Evolutionary conservation across 2,797 vertebrate species (phyloP).

Genomic region (Simalia tracyae): DNA sequence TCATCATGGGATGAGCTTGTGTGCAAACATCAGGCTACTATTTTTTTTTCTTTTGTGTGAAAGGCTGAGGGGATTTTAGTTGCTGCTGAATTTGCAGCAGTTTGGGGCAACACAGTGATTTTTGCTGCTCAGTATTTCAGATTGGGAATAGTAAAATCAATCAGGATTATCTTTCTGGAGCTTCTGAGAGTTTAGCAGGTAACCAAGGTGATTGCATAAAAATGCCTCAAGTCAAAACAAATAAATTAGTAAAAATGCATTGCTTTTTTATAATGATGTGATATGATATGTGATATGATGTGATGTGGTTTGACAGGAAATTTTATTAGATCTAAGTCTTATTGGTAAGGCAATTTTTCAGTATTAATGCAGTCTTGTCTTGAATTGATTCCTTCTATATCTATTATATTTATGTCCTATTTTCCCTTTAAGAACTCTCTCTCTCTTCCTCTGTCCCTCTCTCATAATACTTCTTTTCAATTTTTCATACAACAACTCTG

Average conservation of each 20-base stretch:
- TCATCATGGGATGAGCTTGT: not conserved
- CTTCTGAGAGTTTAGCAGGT: not conserved
- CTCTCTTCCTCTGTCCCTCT: no score
- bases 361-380: not conserved
- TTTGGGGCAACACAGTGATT: not conserved
- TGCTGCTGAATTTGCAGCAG: not conserved
- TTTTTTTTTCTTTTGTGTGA: not conserved
- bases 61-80: not conserved
- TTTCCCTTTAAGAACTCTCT: not conserved
- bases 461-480: not conserved
- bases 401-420: not conserved
- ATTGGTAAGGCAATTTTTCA: not conserved
- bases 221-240: not conserved
- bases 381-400: not conserved
- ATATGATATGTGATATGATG: not conserved
- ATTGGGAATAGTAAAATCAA: not conserved
- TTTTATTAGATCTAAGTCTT: not conserved
- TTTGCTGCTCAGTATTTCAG: not conserved
- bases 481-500: not conserved
- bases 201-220: not conserved
- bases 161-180: not conserved
- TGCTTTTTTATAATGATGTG: not conserved
- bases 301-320: not conserved
- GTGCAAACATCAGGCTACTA: not conserved
- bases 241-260: not conserved